phyloP scores from a whole-genome alignment of 2,797 vertebrate genomes.

The Cossypha caffra region DNA sequence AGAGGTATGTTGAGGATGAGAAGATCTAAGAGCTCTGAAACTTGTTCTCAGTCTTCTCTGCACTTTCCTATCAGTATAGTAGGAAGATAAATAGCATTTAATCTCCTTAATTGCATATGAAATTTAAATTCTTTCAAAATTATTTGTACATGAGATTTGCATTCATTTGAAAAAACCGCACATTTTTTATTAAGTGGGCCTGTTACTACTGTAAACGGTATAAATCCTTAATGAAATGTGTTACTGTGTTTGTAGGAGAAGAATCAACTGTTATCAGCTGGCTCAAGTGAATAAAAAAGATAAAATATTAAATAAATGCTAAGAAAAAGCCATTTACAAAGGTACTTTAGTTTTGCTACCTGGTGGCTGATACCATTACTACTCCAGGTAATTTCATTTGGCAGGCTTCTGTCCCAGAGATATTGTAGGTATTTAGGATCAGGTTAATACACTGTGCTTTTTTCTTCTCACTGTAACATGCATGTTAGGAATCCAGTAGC shows the following conservation, averaged over 20 bases:
- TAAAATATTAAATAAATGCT: background rate
- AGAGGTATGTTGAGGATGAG: constrained; percentile 81
- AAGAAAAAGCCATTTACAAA: background rate
- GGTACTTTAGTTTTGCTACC: background rate
- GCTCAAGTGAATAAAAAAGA: background rate
- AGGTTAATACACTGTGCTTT: background rate
- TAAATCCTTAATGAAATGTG: background rate
- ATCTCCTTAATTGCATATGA: background rate
- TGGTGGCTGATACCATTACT: background rate
- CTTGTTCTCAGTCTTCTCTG: background rate
- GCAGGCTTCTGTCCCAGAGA: background rate
- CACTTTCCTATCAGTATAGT: background rate
- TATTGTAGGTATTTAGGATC: background rate
- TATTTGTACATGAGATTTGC: background rate
- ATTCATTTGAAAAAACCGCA: background rate
- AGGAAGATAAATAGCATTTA: background rate
- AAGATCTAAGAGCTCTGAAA: background rate
- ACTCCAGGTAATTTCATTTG: background rate
- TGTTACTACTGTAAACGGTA: background rate
- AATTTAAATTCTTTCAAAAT: background rate
- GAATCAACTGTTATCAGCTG: background rate
- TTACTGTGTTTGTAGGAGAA: background rate
- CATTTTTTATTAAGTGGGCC: background rate
- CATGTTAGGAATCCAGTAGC: background rate
- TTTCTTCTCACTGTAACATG: background rate